A percentile compares a stretch with the other conserved stretches of the same genome.
Evolutionary conservation across 2,797 vertebrate species (phyloP).

Genomic region (Lepus townsendii): DNA sequence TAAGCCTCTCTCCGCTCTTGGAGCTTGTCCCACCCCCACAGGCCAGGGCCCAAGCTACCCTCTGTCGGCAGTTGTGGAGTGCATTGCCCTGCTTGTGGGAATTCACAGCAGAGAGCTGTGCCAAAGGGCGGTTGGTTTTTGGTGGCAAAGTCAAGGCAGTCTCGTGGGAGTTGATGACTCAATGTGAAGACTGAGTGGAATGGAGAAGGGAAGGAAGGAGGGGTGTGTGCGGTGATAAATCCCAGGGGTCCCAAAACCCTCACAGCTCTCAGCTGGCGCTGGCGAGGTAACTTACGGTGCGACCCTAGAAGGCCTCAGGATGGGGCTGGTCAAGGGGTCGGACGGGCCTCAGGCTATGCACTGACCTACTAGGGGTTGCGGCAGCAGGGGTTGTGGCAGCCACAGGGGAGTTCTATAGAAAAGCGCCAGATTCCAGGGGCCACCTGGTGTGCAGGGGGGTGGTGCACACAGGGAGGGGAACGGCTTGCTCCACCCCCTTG

Average conservation of each 20-base stretch:
- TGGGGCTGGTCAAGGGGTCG: not conserved
- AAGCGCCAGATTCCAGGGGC: too few relatives aligned
- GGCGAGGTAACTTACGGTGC: not conserved
- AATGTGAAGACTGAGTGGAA: not conserved
- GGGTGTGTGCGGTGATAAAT: not conserved
- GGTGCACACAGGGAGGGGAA: not conserved
- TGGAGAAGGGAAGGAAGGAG: slow-evolving; percentile 26
- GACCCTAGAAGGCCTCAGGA: not conserved
- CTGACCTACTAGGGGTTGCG: not conserved
- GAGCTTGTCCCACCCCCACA: not conserved
- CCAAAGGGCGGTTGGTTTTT: not conserved
- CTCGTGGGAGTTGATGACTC: not conserved
- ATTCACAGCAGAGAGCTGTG: not conserved
- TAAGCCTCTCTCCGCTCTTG: not conserved
- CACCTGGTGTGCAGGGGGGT: not conserved
- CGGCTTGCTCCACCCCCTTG: too few relatives aligned
- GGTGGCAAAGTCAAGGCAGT: not conserved
- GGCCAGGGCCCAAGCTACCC: not conserved
- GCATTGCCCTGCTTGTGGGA: not conserved
- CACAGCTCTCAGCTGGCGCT: not conserved
- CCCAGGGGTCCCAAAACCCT: not conserved
- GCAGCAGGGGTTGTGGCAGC: not conserved
- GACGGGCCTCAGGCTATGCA: not conserved
- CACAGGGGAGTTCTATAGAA: not conserved
- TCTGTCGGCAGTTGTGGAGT: not conserved